Evolutionary conservation across 1,140 invertebrate species (phyloP).

Genomic region (Cyclina sinensis): DNA sequence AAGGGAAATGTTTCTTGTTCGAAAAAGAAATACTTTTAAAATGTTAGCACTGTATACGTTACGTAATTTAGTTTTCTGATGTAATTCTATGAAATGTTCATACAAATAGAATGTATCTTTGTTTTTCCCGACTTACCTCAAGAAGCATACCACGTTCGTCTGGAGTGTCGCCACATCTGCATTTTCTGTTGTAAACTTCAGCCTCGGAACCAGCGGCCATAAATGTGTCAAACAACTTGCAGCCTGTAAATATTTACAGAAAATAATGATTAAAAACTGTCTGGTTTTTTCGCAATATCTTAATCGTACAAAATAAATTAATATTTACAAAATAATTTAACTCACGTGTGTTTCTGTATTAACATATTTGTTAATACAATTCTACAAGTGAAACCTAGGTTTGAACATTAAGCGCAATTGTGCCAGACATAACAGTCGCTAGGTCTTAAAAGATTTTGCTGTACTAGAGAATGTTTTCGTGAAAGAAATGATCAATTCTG

Average conservation of each 20-base stretch:
- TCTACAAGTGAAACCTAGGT: background rate
- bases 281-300: background rate
- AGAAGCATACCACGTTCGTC: slow-evolving; percentile 5
- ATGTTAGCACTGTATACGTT: no score
- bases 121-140: no score
- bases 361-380: background rate
- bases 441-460: background rate
- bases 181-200: slow-evolving; percentile 15
- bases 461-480: background rate
- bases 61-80: no score
- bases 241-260: background rate
- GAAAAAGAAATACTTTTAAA: no score
- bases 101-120: no score
- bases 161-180: background rate
- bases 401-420: no score
- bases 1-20: no score
- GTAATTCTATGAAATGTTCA: no score
- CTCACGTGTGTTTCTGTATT: background rate
- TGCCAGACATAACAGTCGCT: no score
- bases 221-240: slow-evolving; percentile 25
- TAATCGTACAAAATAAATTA: background rate
- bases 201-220: slow-evolving; percentile 5
- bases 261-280: background rate
- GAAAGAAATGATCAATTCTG: background rate
- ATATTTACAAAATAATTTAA: background rate